Conservation (phyloP, 2,888 invertebrate species). For the Rotaria sp. region DNA sequence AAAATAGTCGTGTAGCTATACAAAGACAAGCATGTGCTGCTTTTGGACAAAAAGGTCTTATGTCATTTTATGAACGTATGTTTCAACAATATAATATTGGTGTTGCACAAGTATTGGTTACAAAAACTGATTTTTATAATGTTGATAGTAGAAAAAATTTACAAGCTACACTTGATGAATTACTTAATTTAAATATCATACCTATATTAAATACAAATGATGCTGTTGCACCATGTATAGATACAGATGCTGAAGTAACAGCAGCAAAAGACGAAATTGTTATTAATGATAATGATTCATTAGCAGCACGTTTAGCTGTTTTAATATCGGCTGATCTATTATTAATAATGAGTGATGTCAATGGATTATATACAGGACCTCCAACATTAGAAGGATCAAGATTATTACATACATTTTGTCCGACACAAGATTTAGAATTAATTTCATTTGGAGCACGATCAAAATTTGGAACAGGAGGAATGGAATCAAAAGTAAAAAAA, state of each 20-base stretch:
- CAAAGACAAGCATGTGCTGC: constrained; percentile 70
- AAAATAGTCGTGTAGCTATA: constrained; percentile 22
- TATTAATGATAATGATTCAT: constrained; percentile 91
- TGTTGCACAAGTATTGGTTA: constrained; percentile 92
- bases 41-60: constrained; percentile 95
- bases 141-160: constrained; percentile 84
- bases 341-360: constrained; percentile 94
- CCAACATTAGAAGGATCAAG: constrained; percentile 84
- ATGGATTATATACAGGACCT: constrained; percentile 92
- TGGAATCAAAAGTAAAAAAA: constrained; percentile 77
- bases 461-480: constrained; percentile 84
- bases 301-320: constrained; percentile 87
- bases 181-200: constrained; percentile 89
- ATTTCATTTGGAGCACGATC: constrained; percentile 91
- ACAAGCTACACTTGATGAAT: constrained; percentile 82
- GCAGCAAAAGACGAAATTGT: constrained; percentile 60
- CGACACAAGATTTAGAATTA: constrained; percentile 63
- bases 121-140: constrained; percentile 95
- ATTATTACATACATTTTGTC: constrained; percentile 83
- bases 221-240: constrained; percentile 69
- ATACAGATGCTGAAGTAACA: constrained; percentile 71
- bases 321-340: constrained; percentile 85
- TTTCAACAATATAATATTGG: constrained; percentile 97
- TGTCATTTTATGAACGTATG: constrained; percentile 98
- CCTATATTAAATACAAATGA: constrained; percentile 98